Evolutionary conservation across 1,140 invertebrate genomes (phyloP).

Genomic region (Belonocnema kinseyi): DNA sequence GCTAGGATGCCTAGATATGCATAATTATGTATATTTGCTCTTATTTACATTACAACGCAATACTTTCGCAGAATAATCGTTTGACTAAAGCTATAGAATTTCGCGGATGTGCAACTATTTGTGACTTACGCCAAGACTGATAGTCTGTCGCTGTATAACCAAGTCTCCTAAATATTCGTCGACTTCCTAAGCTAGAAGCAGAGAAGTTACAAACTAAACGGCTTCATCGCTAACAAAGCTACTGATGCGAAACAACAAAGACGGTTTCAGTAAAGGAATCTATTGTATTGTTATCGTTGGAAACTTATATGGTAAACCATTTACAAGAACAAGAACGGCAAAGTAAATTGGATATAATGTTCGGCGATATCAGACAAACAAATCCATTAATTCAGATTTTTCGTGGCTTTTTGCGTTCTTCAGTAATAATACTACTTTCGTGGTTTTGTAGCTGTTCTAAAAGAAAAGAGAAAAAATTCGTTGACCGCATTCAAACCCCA

Average conservation of each 20-base stretch:
- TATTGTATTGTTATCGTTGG: conserved; percentile 45
- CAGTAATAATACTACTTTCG: too few relatives aligned
- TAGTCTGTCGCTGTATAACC: conserved; percentile 32
- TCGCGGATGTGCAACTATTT: conserved; percentile 14
- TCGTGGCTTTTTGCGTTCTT: too few relatives aligned
- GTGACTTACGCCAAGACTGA: conserved; percentile 41
- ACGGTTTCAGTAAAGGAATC: conserved; percentile 44
- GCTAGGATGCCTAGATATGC: too few relatives aligned
- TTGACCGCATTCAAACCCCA: too few relatives aligned
- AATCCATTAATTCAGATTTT: too few relatives aligned
- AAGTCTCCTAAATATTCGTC: conserved; percentile 45
- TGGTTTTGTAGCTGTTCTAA: too few relatives aligned
- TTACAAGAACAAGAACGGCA: too few relatives aligned
- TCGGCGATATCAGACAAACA: too few relatives aligned
- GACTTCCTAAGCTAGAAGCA: conserved; percentile 42
- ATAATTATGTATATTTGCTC: too few relatives aligned
- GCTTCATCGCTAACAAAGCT: conserved; percentile 64
- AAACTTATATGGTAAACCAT: not conserved
- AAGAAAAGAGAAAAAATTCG: too few relatives aligned
- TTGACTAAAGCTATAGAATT: conserved; percentile 17
- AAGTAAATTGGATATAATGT: too few relatives aligned
- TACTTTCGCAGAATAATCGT: conserved; percentile 15
- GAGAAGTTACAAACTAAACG: conserved; percentile 60
- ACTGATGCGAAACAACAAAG: conserved; percentile 56
- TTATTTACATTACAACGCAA: not conserved